These are phyloP conservation scores for Zaprionus ornatus DNA, from an alignment of 1,140 invertebrate genomes.

Conservation along the genomic window DNA sequence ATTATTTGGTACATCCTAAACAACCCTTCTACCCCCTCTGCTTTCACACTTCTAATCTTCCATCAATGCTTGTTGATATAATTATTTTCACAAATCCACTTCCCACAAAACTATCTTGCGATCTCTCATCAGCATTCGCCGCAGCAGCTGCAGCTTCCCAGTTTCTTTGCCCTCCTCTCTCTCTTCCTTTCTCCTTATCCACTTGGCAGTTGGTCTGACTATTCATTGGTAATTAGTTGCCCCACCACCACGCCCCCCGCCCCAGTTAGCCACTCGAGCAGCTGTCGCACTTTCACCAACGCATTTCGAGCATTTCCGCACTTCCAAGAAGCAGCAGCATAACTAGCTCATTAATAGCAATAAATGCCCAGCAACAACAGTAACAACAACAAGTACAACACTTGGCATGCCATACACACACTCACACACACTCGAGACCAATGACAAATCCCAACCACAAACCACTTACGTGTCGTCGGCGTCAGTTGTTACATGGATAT, in stretches of 20 bases:
- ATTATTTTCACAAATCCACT: neutral
- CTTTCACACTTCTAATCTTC: neutral
- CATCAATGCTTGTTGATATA: neutral
- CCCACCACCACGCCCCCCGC: slow-evolving; percentile 41
- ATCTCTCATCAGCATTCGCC: slow-evolving; percentile 5
- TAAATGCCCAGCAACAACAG: slow-evolving; percentile 49
- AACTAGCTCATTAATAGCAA: slow-evolving; percentile 63
- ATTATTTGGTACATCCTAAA: neutral
- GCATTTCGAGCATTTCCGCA: slow-evolving; percentile 47
- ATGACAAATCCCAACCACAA: slow-evolving; percentile 67
- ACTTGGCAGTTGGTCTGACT: slow-evolving; percentile 31
- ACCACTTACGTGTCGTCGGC: slow-evolving; percentile 48
- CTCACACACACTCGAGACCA: slow-evolving; percentile 20
- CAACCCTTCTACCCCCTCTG: neutral
- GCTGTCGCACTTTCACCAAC: slow-evolving; percentile 72
- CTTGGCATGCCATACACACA: slow-evolving; percentile 34
- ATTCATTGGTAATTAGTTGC: slow-evolving; percentile 72
- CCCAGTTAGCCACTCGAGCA: slow-evolving; percentile 64
- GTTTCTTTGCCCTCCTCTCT: neutral
- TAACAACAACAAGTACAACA: slow-evolving; percentile 34
- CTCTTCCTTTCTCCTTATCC: neutral
- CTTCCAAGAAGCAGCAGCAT: slow-evolving; percentile 56
- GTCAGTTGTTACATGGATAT: slow-evolving; percentile 65
- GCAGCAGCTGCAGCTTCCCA: slow-evolving; percentile 18
- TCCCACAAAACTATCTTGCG: neutral